Evolutionary conservation across 2,113 vertebrate genomes (phyloP), one percentile per base, ranked within the genome.

Genomic region (Eptesicus fuscus): DNA sequence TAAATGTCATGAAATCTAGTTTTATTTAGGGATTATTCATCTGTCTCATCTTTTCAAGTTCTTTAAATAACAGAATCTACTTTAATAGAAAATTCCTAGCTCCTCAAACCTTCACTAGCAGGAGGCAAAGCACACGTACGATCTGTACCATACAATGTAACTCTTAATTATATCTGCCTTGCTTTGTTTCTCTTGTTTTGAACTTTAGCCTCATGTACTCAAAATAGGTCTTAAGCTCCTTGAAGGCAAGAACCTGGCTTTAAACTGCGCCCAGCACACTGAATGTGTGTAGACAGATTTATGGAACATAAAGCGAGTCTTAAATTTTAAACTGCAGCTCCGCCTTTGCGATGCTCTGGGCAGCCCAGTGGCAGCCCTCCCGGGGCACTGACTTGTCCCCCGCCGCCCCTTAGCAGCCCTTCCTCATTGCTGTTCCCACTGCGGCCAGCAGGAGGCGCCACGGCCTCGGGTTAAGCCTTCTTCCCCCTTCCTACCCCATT

Each of bases 391-490:
- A 20, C 53, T 44, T 0, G 32, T 51, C 28, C 30, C 76, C 90
- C 87, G 63, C 2, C 35, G 28, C 56, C 56, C 88, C 79, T 5
- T 5, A 18, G 12, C 78, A 2, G 40, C 79, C 49, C 83, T n/a
- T 90, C 53, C 82, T 93, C 74, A 1, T 0, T 53, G 97, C 95
- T 59, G 67, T 97, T 96, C 70, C 76, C 25, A 0, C 7, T 61
- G 69, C 2, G 65, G 79, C 95, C 97, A 59, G 96, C 63, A 97
- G 97, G 97, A 97, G 97, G 88, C 93, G 91, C 84, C 90, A 44
- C 94, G 90, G 96, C 56, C 93, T 92, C 70, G 96, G 86, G 88
- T 93, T 94, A 97, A 97, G 63, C 73, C 83, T 84, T 70, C 77
- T 47, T 90, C 94, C 92, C 95, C 88, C 89, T 89, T 85, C 42